Evolutionary conservation across 2,113 vertebrate species (phyloP), one percentile per base, ranked within the genome.

Genomic region (Nasalis larvatus): DNA sequence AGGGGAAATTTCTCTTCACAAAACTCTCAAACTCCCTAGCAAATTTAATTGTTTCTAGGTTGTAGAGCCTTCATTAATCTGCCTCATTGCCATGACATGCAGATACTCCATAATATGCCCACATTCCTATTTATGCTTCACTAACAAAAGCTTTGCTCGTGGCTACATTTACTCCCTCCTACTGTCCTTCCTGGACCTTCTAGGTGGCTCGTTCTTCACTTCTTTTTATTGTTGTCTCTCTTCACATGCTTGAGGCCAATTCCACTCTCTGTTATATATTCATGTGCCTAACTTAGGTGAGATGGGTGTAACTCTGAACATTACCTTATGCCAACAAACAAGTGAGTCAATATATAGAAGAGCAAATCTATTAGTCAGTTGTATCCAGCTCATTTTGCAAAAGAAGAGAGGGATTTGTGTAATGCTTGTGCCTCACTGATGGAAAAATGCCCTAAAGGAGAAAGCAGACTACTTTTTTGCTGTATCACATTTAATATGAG

Each of bases 361-460:
- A 30, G 4, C 12, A 58, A 37, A 71, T 77, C 13, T 32, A 42
- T 49, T 81, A 63, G 8, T 58, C 58, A 73, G 60, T 45, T 73
- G 74, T 30, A 81, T 66, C 8, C 18, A 45, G 63, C 5, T 45
- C 4, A n/a, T 89, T 96, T 60, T 96, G 60, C 32, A 86, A 54
- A 94, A 60, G 18, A 2, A 4, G 13, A 84, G 32, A 68, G 21
- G 6, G 6, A 86, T 54, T 63, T 86, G 7, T 32, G 3, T 83
- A 74, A 80, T 63, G n/a, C 1, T 40, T 82, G 82, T 91, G 18
- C 47, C 27, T 96, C 69, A 86, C 4, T 83, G 23, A 86, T 10
- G 30, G 52, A 37, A 83, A 96, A 96, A 97, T 69, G 20, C 37
- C 8, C 63, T 83, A 63, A 96, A 56, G 81, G n/a, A 54, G 78